These are phyloP conservation scores for Arctia plantaginis DNA, from an alignment of 2,888 invertebrate species.

Conservation along the genomic window DNA sequence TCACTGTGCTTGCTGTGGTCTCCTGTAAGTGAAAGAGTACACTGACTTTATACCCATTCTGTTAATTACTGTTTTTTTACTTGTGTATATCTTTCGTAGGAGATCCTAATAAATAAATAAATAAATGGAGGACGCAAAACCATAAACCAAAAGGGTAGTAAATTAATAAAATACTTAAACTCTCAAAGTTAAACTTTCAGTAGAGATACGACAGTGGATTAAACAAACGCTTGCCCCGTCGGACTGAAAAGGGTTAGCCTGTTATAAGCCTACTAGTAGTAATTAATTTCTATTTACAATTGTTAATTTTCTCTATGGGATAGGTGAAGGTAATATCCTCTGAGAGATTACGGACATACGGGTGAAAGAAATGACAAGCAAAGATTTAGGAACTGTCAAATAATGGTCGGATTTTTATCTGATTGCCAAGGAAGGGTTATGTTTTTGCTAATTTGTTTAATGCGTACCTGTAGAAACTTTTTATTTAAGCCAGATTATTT, in stretches of 20 bases:
- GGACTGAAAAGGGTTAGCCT: conserved; percentile 64
- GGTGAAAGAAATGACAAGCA: conserved; percentile 10
- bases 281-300: conserved; percentile 82
- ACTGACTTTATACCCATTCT: too few relatives aligned
- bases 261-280: conserved; percentile 71
- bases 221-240: conserved; percentile 45
- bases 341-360: conserved; percentile 34
- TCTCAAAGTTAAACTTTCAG: conserved; percentile 39
- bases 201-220: conserved; percentile 45
- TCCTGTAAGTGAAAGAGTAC: too few relatives aligned
- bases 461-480: too few relatives aligned
- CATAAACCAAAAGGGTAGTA: conserved; percentile 12
- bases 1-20: too few relatives aligned
- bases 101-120: too few relatives aligned
- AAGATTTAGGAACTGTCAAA: not conserved
- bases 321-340: conserved; percentile 53
- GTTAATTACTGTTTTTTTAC: too few relatives aligned
- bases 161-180: conserved; percentile 45
- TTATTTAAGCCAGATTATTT: too few relatives aligned
- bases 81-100: too few relatives aligned
- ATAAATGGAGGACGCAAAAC: conserved; percentile 12
- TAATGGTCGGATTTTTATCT: not conserved
- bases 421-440: too few relatives aligned
- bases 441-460: not conserved
- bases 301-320: conserved; percentile 72